phyloP scores from a whole-genome alignment of 2,113 vertebrate species.

The Takifugu flavidus region DNA sequence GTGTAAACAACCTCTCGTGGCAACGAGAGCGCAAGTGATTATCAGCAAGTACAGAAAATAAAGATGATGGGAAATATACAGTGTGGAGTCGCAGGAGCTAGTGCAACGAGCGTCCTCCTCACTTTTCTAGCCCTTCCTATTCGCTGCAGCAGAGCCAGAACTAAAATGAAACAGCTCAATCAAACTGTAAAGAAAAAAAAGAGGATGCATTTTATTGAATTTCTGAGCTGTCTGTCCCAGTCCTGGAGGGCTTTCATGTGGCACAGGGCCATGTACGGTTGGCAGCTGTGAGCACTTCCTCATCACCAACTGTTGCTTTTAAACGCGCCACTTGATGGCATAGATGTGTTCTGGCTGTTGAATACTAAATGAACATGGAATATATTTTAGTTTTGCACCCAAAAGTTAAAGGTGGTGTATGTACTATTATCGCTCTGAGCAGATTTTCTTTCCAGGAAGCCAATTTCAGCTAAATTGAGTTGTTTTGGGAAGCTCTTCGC shows the following conservation, averaged over 20 bases:
- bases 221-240: neutral
- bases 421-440: neutral
- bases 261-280: slow-evolving; percentile 15
- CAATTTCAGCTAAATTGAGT: neutral
- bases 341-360: neutral
- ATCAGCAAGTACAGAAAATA: neutral
- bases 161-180: too few relatives aligned
- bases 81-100: neutral
- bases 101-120: neutral
- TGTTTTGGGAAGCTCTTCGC: slow-evolving; percentile 3
- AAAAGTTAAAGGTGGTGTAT: neutral
- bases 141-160: neutral
- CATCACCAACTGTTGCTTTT: slow-evolving; percentile 5
- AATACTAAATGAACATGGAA: neutral
- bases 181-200: neutral
- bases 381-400: neutral
- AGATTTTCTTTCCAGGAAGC: neutral
- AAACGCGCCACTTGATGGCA: neutral
- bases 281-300: slow-evolving; percentile 40
- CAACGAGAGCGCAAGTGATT: neutral
- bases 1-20: neutral
- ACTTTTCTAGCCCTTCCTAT: neutral
- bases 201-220: neutral
- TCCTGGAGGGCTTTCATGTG: neutral
- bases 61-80: neutral